These are phyloP conservation scores for Drosophila quasianomalipes DNA, from an alignment of 2,888 invertebrate genomes.

Conservation along the genomic window DNA sequence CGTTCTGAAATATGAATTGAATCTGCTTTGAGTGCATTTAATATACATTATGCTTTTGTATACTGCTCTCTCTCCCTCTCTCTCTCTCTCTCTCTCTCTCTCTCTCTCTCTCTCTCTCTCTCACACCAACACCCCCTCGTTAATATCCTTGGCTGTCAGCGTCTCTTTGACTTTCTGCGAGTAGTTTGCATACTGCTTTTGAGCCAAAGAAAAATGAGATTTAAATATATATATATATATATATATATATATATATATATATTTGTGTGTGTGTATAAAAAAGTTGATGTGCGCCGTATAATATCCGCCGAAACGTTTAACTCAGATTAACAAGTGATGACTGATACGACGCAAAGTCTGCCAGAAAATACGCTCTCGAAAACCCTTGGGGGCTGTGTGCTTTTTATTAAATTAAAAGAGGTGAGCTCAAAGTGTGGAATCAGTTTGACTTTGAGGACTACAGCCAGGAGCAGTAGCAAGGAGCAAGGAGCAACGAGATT, in stretches of 20 bases:
- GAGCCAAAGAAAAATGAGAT: constrained; percentile 43
- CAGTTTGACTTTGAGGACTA: background rate
- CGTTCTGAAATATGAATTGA: constrained; percentile 77
- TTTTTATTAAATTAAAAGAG: constrained; percentile 60
- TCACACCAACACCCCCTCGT: constrained; percentile 24
- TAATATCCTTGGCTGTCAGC: constrained; percentile 55
- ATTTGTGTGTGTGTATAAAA: background rate
- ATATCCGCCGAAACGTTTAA: constrained; percentile 77
- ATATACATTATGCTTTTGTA: constrained; percentile 74
- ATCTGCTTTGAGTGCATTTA: constrained; percentile 77
- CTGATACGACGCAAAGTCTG: constrained; percentile 54
- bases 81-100: too few species aligned
- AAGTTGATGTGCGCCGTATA: constrained; percentile 37
- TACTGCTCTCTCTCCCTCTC: too few species aligned
- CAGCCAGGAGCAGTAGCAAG: constrained; percentile 5
- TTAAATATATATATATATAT: constrained; percentile 8
- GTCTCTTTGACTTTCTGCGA: constrained; percentile 44
- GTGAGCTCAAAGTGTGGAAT: constrained; percentile 20
- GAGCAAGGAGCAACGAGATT: constrained; percentile 4
- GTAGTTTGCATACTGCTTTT: constrained; percentile 44
- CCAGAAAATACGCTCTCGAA: background rate
- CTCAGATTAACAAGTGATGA: constrained; percentile 76
- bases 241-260: background rate
- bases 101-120: too few species aligned
- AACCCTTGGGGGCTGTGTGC: constrained; percentile 32